Conservation (phyloP, 2,888 invertebrate species). For the Tenthredo livida region DNA sequence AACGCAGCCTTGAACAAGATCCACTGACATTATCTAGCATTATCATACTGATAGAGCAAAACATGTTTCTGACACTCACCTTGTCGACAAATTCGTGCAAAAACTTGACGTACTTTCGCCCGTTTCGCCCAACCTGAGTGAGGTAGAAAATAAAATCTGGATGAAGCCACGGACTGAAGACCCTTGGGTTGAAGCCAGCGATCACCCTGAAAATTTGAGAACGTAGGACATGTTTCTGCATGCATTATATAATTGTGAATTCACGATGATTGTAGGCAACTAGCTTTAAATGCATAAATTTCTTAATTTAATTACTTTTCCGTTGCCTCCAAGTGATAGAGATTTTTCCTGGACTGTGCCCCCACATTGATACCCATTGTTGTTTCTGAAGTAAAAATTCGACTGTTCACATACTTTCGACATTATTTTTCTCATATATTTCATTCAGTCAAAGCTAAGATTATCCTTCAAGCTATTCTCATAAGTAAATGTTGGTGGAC, state of each 20-base stretch:
- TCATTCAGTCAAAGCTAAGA: neutral
- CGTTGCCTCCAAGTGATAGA: slow-evolving; percentile 77
- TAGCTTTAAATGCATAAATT: neutral
- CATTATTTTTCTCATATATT: no score
- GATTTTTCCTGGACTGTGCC: slow-evolving; percentile 80
- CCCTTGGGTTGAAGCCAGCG: slow-evolving; percentile 51
- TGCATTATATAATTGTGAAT: no score
- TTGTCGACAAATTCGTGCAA: neutral
- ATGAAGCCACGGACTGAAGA: slow-evolving; percentile 56
- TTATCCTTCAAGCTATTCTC: neutral
- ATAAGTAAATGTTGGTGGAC: neutral
- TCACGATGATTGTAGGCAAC: no score
- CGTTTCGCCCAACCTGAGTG: slow-evolving; percentile 73
- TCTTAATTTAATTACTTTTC: neutral
- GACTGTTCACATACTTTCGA: no score
- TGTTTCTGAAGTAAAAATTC: slow-evolving; percentile 80
- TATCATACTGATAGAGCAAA: neutral
- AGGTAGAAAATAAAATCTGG: slow-evolving; percentile 53
- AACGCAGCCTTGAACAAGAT: no score
- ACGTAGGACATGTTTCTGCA: no score
- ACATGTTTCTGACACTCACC: neutral
- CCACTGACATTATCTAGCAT: no score
- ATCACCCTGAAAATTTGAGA: slow-evolving; percentile 33
- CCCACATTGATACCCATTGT: slow-evolving; percentile 86
- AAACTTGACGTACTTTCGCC: slow-evolving; percentile 73